Conservation (phyloP, 2,797 vertebrate species). For the Pangasius macronema region DNA sequence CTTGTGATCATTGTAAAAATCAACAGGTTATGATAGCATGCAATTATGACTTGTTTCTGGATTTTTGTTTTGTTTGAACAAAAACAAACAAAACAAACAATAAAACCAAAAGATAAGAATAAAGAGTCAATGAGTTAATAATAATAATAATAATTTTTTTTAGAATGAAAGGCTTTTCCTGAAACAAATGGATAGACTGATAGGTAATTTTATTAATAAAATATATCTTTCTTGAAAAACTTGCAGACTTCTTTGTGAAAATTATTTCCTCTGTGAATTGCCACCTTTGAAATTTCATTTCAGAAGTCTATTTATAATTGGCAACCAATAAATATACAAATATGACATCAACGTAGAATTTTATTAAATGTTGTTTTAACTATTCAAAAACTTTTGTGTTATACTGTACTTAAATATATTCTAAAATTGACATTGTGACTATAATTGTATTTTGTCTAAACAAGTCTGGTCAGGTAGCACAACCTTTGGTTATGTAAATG, state of each 20-base stretch:
- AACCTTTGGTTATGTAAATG: constrained; percentile 52
- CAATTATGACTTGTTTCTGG: not conserved
- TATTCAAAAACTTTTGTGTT: no score
- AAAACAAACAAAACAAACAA: no score
- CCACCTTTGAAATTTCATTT: not conserved
- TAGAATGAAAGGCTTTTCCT: not conserved
- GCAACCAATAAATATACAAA: not conserved
- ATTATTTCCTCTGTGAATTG: not conserved
- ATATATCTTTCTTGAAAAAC: not conserved
- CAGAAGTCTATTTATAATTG: not conserved
- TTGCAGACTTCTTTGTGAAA: not conserved
- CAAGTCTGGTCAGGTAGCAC: not conserved
- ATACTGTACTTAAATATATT: no score
- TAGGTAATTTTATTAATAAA: not conserved
- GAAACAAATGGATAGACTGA: not conserved
- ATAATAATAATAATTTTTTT: no score
- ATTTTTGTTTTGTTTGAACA: not conserved
- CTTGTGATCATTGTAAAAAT: not conserved
- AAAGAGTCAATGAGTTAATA: no score
- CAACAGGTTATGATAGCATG: not conserved
- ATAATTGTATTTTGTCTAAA: no score
- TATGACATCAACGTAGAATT: not conserved
- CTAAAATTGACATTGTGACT: no score
- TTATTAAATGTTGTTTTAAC: not conserved
- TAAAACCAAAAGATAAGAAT: no score